A percentile compares a stretch with the other conserved stretches of the same genome.
Evolutionary conservation across 2,113 vertebrate genomes (phyloP).

Genomic region (Corvus hawaiiensis): DNA sequence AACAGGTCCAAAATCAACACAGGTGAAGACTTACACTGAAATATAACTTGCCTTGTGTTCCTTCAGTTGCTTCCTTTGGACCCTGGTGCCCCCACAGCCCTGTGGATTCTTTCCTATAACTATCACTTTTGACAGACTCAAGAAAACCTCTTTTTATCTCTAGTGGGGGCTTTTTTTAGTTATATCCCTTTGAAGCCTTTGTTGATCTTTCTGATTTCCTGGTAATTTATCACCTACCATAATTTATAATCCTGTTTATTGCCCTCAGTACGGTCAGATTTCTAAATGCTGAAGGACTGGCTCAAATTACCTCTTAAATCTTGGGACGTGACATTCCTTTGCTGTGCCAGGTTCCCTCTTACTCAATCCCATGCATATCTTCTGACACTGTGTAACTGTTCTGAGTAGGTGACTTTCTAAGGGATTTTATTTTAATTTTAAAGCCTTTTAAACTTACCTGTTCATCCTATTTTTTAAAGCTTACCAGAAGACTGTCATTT

Average conservation of each 20-base stretch:
- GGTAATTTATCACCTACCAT: slow-evolving; percentile 45
- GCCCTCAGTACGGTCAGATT: slow-evolving; percentile 37
- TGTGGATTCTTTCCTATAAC: not conserved
- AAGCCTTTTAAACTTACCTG: not conserved
- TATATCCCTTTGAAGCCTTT: not conserved
- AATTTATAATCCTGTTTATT: slow-evolving; percentile 59
- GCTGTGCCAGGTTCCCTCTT: not conserved
- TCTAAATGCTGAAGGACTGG: slow-evolving; percentile 34
- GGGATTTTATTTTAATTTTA: not conserved
- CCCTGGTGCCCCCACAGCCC: not conserved
- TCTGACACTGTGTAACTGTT: not conserved
- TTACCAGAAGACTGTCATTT: not conserved
- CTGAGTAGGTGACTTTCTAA: not conserved
- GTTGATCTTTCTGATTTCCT: slow-evolving; percentile 49
- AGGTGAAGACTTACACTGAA: not conserved
- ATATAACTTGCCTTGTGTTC: not conserved
- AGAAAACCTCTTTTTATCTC: not conserved
- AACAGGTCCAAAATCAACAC: not conserved
- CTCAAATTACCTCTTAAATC: slow-evolving; percentile 52
- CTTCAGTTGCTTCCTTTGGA: not conserved
- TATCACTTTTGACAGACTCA: not conserved
- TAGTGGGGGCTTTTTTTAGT: not conserved
- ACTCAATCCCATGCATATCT: not conserved
- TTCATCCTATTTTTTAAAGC: not conserved
- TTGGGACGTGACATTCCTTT: slow-evolving; percentile 18